Percentiles rank a stretch among this genome's conserved stretches.
phyloP scores from a whole-genome alignment of 2,113 vertebrate species.

The Calonectris borealis region DNA sequence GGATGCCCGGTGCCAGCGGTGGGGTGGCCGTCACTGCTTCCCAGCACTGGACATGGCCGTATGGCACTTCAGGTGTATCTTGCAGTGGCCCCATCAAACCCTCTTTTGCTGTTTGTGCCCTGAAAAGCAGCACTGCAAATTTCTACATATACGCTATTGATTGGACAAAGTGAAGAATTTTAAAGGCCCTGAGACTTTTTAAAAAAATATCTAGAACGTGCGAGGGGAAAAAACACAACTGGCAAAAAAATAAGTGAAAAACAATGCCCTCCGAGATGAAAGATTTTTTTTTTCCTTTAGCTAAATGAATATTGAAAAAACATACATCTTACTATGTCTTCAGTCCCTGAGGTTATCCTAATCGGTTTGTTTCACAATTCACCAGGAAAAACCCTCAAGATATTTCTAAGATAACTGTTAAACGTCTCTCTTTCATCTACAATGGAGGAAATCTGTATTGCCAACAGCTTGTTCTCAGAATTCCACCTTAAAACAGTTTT shows the following conservation, averaged over 20 bases:
- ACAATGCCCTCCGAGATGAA: neutral
- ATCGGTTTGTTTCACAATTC: conserved; percentile 9
- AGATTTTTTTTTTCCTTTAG: neutral
- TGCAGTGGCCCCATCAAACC: accelerated
- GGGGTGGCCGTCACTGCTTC: neutral
- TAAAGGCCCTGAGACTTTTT: neutral
- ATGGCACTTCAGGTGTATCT: neutral
- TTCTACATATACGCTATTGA: neutral
- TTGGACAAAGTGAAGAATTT: neutral
- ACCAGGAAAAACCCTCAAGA: neutral
- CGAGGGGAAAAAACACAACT: neutral
- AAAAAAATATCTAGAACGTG: neutral
- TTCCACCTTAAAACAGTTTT: conserved; percentile 68
- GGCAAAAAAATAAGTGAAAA: neutral
- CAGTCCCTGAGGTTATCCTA: neutral
- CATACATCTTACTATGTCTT: neutral
- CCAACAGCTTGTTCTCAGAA: conserved; percentile 50
- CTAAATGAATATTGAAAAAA: neutral
- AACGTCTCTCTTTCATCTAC: neutral
- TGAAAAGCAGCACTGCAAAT: neutral
- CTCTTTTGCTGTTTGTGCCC: neutral
- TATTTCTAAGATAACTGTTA: conserved; percentile 18
- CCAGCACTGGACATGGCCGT: neutral
- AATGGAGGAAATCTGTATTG: conserved; percentile 11
- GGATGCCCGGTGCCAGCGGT: accelerated